Evolutionary conservation across 2,888 invertebrate species (phyloP).

Genomic region (Torymus aiolomorphi): DNA sequence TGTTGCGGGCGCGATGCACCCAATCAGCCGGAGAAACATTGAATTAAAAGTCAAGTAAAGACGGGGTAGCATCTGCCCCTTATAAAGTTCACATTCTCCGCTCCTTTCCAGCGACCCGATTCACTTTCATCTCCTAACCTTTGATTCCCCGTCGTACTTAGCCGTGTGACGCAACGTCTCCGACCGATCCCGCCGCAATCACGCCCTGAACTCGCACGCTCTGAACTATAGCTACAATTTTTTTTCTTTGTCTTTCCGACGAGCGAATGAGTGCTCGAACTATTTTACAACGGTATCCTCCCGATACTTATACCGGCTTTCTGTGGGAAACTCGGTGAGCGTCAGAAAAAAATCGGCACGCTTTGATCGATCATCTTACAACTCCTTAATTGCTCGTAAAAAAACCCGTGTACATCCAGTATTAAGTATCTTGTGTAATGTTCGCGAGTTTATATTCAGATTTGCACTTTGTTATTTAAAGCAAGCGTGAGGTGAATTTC

Average conservation of each 20-base stretch:
- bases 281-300: not conserved
- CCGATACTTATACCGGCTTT: not conserved
- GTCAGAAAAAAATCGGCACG: conserved; percentile 7
- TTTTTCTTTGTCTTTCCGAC: not conserved
- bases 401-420: not conserved
- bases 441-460: conserved; percentile 24
- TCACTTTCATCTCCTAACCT: conserved; percentile 71
- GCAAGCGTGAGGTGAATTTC: too few relatives aligned
- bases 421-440: too few relatives aligned
- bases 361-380: conserved; percentile 35
- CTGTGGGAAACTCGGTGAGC: conserved; percentile 30
- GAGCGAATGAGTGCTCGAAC: not conserved
- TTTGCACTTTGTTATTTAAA: conserved; percentile 12
- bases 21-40: not conserved
- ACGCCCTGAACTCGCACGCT: conserved; percentile 25
- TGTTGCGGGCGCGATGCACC: not conserved
- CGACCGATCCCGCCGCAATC: conserved; percentile 35
- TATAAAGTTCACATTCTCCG: conserved; percentile 46
- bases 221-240: not conserved
- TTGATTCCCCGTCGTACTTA: conserved; percentile 59
- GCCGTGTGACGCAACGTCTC: conserved; percentile 59
- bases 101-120: conserved; percentile 59
- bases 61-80: conserved; percentile 31
- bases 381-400: conserved; percentile 33
- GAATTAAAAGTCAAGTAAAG: not conserved